These are phyloP conservation scores for Urocitellus parryii DNA, from an alignment of 2,113 vertebrate species.

Conservation along the genomic window DNA sequence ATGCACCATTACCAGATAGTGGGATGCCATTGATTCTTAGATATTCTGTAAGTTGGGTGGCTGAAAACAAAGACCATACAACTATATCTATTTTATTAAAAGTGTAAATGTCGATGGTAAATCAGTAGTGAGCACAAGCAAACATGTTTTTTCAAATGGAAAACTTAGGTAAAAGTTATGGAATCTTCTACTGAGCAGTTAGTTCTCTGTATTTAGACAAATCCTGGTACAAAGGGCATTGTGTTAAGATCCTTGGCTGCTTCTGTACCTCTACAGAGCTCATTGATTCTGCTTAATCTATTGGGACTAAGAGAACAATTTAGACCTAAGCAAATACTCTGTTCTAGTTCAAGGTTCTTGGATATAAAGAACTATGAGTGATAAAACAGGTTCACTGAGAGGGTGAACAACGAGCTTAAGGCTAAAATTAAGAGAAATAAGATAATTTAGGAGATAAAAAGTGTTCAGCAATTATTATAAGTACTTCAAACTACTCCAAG, in stretches of 20 bases:
- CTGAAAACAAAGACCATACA: not conserved
- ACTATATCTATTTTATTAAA: not conserved
- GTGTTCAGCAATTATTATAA: not conserved
- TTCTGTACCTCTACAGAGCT: not conserved
- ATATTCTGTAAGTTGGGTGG: not conserved
- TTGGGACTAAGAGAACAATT: not conserved
- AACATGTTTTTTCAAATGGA: not conserved
- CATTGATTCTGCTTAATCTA: not conserved
- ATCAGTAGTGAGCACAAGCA: not conserved
- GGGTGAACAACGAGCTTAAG: not conserved
- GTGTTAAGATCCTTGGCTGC: not conserved
- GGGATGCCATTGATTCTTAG: not conserved
- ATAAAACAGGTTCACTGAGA: not conserved
- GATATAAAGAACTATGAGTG: not conserved
- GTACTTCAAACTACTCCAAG: not conserved
- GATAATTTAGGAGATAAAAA: not conserved
- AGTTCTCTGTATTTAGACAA: not conserved
- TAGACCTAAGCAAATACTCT: not conserved
- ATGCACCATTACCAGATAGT: not conserved
- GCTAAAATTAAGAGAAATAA: not conserved
- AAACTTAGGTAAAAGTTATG: not conserved
- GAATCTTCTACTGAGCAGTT: not conserved
- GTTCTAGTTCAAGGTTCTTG: not conserved
- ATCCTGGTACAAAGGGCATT: not conserved
- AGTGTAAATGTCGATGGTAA: not conserved